phyloP scores from a whole-genome alignment of 2,888 invertebrate species.

The Parnassius mnemosyne region DNA sequence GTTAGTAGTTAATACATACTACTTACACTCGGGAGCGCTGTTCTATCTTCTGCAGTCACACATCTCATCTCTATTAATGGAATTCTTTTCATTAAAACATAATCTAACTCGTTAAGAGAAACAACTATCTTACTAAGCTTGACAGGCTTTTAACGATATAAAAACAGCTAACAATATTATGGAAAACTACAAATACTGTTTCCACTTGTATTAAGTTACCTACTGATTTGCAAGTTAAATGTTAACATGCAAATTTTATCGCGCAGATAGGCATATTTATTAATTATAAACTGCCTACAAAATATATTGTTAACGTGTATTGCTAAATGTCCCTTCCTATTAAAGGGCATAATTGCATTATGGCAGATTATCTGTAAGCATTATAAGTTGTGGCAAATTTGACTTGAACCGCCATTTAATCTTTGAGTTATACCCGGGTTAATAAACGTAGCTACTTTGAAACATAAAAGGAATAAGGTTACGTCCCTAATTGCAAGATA shows the following conservation, averaged over 20 bases:
- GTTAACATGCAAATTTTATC: conserved; percentile 47
- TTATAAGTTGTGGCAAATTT: conserved; percentile 43
- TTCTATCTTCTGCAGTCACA: conserved; percentile 3
- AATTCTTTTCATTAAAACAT: conserved; percentile 14
- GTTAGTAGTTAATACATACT: conserved; percentile 29
- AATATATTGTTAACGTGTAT: conserved; percentile 41
- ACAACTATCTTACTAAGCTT: conserved; percentile 8
- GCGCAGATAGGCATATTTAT: conserved; percentile 42
- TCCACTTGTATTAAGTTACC: conserved; percentile 35
- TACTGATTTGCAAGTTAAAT: conserved; percentile 42
- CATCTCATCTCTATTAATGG: not conserved
- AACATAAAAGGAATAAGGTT: conserved; percentile 71
- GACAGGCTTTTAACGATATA: conserved; percentile 17
- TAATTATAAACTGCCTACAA: conserved; percentile 42
- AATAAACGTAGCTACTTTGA: conserved; percentile 54
- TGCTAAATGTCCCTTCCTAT: conserved; percentile 36
- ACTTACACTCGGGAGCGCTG: conserved; percentile 24
- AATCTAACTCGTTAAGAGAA: conserved; percentile 9
- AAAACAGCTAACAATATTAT: conserved; percentile 25
- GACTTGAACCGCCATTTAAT: conserved; percentile 55
- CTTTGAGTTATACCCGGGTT: conserved; percentile 65
- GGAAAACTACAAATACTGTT: conserved; percentile 24
- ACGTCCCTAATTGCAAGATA: conserved; percentile 77
- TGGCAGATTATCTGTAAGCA: conserved; percentile 8
- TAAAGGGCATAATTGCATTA: conserved; percentile 42